Base-by-base conservation (phyloP, 2,113 vertebrate genomes). In the Antidorcas marsupialis region DNA sequence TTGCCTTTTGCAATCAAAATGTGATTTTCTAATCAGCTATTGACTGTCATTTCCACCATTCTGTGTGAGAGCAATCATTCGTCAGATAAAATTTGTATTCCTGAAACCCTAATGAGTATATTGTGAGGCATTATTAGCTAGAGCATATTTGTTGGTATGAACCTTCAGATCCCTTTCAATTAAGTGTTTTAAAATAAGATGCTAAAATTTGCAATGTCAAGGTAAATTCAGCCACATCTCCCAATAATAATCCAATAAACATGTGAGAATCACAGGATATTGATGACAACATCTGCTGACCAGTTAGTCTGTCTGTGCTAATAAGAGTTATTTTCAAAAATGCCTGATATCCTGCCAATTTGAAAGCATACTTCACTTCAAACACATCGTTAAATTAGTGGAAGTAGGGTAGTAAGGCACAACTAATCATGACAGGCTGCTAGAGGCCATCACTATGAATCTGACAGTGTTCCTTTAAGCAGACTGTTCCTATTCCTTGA, bases 301-400 rank as follows among this genome's bases (percentile, higher is more conserved):
- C 81, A 97, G 47, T 43, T 62, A 92, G 76, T 12, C 28, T 90
- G 12, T 67, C 81, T 92, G 74, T 2, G 11, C 39, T 95, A 97
- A 90, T 89, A 74, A 95, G 43, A 94, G 83, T 94, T 95, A 96
- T 93, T 98, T 98, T 74, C 74, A 19, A 95, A 88, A 36, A 76
- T 95, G 30, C 15, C 79, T 97, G 84, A 95, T 50, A 88, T 89
- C 13, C 87, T 92, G 81, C 87, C 92, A 95, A 45, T 93, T 94
- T 92, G 62, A 93, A 98, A 97, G 23, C 8, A 21, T 12, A 10
- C 23, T 95, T 91, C 28, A 17, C 91, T 97, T 97, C 83, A 91
- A 97, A 53, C 55, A 91, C 14, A 10, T 39, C 8, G 4, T 27
- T 94, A 89, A 43, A n/a, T 92, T 74, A 92, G 74, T 50, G 83